Base-by-base conservation (phyloP, 2,113 vertebrate species). In the Malurus alboscapulatus region DNA sequence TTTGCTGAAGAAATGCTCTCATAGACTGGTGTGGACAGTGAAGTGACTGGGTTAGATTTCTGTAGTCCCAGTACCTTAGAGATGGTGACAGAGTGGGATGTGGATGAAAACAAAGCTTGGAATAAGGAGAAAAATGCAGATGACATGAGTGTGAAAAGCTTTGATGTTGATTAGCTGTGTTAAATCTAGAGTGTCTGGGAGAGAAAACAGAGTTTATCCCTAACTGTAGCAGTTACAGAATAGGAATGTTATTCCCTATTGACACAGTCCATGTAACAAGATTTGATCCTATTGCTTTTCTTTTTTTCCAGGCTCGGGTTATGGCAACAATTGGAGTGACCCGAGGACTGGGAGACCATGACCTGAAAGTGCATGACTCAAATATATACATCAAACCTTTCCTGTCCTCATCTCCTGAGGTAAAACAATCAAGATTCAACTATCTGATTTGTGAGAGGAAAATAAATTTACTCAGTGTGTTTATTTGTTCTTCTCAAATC, bases 371-470 rank as follows among this genome's bases (percentile, higher is more conserved):
- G 66, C 99, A 99, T 1, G 99, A 99, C 96, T 99, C 99, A 68
- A 99, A 99, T 97, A 99, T 99, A 98, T 98, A 98, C 96, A 99
- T 99, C 97, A 99, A 99, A 91, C 99, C 99, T 13, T 99, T 99
- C 96, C 98, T 99, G 38, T 99, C 99, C 87, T 99, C 99, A 59
- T 98, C 98, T 91, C 99, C 99, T 4, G 99, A 99, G 99, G 99
- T 99, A 98, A 96, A 78, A 24, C 55, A 30, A 73, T 55, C 36
- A 63, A 53, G 16, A 15, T 47, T 95, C 59, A 80, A 34, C 69
- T 69, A 12, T 29, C 24, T 50, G 40, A 44, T 55, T 51, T 84
- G 42, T 48, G 50, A 42, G 62, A 79, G 17, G 40, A 47, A 72
- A 75, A 55, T 53, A 66, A 58, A 57, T 76, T 75, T 25, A 36